A percentile compares a stretch with the other conserved stretches of the same genome.
These are phyloP conservation scores for Antechinus flavipes DNA, from an alignment of 2,113 vertebrate genomes.

Conservation along the genomic window DNA sequence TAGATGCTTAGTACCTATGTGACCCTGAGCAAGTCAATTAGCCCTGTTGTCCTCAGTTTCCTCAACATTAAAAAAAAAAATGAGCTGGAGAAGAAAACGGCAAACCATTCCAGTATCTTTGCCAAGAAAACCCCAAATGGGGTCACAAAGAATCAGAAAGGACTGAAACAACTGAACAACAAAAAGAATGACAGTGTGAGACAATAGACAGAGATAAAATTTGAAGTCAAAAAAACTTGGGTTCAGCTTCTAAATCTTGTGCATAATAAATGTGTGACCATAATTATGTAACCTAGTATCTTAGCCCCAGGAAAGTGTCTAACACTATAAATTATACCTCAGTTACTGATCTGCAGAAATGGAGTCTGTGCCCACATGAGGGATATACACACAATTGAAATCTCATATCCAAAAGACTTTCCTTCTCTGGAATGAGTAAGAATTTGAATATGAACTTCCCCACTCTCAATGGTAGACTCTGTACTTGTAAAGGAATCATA, in stretches of 20 bases:
- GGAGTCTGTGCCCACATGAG: neutral
- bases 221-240: neutral
- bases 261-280: neutral
- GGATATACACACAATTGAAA: neutral
- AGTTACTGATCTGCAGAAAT: neutral
- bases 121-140: neutral
- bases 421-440: neutral
- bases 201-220: neutral
- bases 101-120: neutral
- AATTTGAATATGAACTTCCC: neutral
- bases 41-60: no score
- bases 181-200: neutral
- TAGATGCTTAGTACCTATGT: neutral
- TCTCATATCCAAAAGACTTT: neutral
- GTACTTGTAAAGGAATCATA: neutral
- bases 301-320: neutral
- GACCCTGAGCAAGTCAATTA: no score
- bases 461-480: neutral
- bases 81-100: neutral
- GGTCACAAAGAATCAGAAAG: neutral
- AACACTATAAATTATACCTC: neutral
- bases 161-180: neutral
- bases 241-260: neutral
- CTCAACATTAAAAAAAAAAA: neutral
- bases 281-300: neutral